phyloP scores from a whole-genome alignment of 2,113 vertebrate species.

The Chauna torquata region DNA sequence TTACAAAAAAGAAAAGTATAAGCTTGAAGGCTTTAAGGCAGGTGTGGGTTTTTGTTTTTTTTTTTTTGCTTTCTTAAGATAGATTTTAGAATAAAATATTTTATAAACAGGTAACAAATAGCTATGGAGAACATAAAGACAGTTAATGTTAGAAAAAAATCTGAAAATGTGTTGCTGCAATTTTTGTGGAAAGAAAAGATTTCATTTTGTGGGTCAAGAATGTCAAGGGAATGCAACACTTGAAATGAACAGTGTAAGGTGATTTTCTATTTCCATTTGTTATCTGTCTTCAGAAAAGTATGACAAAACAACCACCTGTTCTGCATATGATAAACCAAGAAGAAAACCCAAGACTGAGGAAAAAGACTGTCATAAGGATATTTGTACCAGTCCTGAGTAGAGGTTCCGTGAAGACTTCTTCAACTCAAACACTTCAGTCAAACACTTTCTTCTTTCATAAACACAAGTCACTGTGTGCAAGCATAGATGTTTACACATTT shows the following conservation, averaged over 20 bases:
- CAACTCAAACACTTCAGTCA: neutral
- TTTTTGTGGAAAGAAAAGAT: neutral
- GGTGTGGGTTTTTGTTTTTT: neutral
- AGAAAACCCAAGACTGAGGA: neutral
- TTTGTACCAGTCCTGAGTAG: neutral
- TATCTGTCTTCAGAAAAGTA: neutral
- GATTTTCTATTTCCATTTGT: neutral
- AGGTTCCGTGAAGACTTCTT: neutral
- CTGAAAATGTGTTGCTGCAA: neutral
- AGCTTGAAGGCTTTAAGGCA: neutral
- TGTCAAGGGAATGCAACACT: neutral
- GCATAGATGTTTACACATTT: neutral
- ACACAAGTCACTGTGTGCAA: neutral
- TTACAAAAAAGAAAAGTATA: neutral
- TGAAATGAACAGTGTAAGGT: neutral
- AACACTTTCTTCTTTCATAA: neutral
- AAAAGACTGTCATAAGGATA: neutral
- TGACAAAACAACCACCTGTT: neutral
- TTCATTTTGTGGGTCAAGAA: neutral
- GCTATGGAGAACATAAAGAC: neutral
- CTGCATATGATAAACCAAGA: neutral
- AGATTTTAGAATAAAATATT: neutral
- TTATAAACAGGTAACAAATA: neutral
- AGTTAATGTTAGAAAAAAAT: neutral
- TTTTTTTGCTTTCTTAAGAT: neutral